Base-by-base conservation (phyloP, 2,797 vertebrate species). In the Ceryle rudis region DNA sequence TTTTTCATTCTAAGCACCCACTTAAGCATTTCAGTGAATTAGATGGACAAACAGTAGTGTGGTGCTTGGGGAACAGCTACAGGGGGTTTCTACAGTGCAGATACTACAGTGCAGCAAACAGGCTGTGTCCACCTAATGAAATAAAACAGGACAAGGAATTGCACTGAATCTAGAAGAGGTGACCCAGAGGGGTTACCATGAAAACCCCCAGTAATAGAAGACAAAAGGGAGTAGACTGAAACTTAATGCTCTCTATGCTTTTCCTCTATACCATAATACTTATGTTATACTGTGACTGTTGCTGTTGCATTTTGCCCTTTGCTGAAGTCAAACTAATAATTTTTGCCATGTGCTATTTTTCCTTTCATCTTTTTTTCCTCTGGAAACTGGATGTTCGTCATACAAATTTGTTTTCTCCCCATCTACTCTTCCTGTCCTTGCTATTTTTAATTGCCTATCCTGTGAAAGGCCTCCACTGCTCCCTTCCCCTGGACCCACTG, bases 31-130 rank as follows among this genome's bases (percentile, higher is more conserved):
- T 72, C 41, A 5, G 18, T 10, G 61, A 60, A 61, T n/a, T 4
- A 54, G 21, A 13, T 2, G 33, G 49, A 33, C 52, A 28, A 77
- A 47, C 67, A 23, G 41, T 3, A 55, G 6, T 0, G 0, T 0
- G 0, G 31, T 22, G 44, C 60, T 57, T 2, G 3, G 73, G 41
- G 20, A 57, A 31, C 65, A 31, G 17, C 29, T 18, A 8, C 1
- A 1, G 14, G 71, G 71, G n/a, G 5, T 33, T 72, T 31, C 47
- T 35, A 49, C 33, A 49, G 46, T 18, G 46, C 46, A 51, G 46
- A 19, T 21, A 10, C 66, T 49, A 35, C 66, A 4, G 51, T 35
- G 58, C 28, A 54, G 39, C 6, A 1, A 95, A n/a, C 5, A 14
- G 42, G 15, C 33, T 58, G 37, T 17, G 13, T 89, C 51, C 20